Evolutionary conservation across 1,140 invertebrate genomes (phyloP).

Genomic region (Calosoma granatense): DNA sequence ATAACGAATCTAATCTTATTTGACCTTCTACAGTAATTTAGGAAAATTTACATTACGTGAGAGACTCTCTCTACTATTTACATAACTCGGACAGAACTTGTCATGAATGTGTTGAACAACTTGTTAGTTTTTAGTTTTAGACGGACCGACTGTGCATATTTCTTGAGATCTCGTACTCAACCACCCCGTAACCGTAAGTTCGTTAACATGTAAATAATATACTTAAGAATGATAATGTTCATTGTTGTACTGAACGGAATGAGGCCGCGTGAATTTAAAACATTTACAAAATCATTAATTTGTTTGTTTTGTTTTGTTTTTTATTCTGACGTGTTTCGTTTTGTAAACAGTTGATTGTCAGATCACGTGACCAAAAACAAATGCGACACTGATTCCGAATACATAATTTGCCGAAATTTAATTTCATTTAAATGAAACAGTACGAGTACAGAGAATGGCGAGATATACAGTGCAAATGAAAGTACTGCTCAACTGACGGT

Average conservation of each 20-base stretch:
- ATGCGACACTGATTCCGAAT: constrained; percentile 6
- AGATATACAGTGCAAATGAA: not conserved
- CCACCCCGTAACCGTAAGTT: too few relatives aligned
- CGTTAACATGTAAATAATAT: not conserved
- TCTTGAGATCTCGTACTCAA: too few relatives aligned
- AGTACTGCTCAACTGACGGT: not conserved
- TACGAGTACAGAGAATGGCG: not conserved
- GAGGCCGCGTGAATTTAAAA: not conserved
- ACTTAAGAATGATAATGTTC: not conserved
- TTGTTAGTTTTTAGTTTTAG: too few relatives aligned
- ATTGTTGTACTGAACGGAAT: not conserved
- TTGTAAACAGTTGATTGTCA: constrained; percentile 8
- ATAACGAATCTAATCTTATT: too few relatives aligned
- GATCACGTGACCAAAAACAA: constrained; percentile 2
- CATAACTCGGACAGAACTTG: too few relatives aligned
- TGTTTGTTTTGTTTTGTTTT: too few relatives aligned
- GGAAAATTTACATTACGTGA: too few relatives aligned
- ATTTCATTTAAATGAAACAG: constrained; percentile 2
- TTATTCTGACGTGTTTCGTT: too few relatives aligned
- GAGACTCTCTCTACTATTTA: too few relatives aligned
- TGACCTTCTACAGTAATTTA: too few relatives aligned
- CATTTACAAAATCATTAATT: not conserved
- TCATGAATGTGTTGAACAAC: too few relatives aligned
- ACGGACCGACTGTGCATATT: too few relatives aligned
- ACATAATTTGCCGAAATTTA: constrained; percentile 5